A percentile compares a stretch with the other conserved stretches of the same genome.
Conservation (phyloP, 1,140 invertebrate genomes). For the Lasioglossum baleicum region DNA sequence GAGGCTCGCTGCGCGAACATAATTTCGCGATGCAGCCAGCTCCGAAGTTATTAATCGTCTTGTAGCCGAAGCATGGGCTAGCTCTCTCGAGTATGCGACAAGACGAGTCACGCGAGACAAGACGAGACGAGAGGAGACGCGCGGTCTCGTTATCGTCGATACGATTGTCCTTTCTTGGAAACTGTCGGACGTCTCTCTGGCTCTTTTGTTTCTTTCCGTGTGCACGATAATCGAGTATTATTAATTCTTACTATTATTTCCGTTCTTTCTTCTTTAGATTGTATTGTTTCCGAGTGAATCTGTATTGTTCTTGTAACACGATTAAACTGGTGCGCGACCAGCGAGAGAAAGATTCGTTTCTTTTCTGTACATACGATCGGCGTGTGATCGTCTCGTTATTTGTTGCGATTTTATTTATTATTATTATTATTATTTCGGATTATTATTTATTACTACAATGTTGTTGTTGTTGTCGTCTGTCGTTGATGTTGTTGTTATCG, state of each 20-base stretch:
- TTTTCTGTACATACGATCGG: too few relatives aligned
- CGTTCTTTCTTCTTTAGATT: too few relatives aligned
- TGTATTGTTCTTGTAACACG: too few relatives aligned
- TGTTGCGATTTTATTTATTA: background rate
- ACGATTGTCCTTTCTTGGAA: conserved; percentile 70
- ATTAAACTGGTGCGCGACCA: too few relatives aligned
- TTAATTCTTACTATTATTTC: background rate
- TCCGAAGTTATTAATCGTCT: conserved; percentile 39
- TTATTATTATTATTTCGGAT: too few relatives aligned
- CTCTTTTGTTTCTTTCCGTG: background rate
- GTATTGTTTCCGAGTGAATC: too few relatives aligned
- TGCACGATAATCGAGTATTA: background rate
- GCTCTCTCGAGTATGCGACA: conserved; percentile 6
- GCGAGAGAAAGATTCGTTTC: too few relatives aligned
- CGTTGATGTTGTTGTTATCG: conserved; percentile 7
- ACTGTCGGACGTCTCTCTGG: conserved; percentile 66
- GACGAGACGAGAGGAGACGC: conserved; percentile 7
- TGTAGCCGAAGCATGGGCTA: conserved; percentile 41
- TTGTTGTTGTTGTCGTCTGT: background rate
- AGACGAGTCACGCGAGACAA: conserved; percentile 10
- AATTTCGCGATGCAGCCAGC: conserved; percentile 17
- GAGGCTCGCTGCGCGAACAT: background rate
- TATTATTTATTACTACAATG: too few relatives aligned
- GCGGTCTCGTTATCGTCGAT: conserved; percentile 67
- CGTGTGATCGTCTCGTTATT: background rate